A percentile compares a stretch with the other conserved stretches of the same genome.
phyloP scores from a whole-genome alignment of 2,797 vertebrate genomes.

The Macropus fuliginosus region DNA sequence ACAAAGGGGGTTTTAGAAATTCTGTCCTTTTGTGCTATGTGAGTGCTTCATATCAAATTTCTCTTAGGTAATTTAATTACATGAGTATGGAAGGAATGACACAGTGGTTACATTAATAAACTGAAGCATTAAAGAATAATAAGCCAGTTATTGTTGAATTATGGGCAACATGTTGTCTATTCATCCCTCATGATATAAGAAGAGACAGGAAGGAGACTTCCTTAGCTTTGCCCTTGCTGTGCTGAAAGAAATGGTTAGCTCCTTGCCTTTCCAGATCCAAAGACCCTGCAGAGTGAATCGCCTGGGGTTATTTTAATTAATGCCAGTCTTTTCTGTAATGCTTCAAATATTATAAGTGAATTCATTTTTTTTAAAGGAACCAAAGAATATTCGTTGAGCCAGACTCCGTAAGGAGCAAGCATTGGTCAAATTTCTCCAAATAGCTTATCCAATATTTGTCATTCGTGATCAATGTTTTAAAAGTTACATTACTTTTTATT shows the following conservation, averaged over 20 bases:
- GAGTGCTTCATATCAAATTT: constrained; percentile 75
- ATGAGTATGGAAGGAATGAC: constrained; percentile 76
- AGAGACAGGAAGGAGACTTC: constrained; percentile 65
- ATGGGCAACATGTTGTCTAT: constrained; percentile 79
- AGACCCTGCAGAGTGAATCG: constrained; percentile 56
- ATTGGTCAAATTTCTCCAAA: constrained; percentile 53
- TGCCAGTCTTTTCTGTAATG: constrained; percentile 72
- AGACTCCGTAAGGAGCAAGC: constrained; percentile 53
- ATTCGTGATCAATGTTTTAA: constrained; percentile 19
- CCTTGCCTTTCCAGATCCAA: constrained; percentile 69
- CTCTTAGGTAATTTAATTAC: constrained; percentile 79
- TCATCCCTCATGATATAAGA: constrained; percentile 76
- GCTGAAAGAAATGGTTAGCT: constrained; percentile 71
- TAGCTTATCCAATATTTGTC: constrained; percentile 56
- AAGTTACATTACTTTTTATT: background rate
- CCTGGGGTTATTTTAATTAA: constrained; percentile 59
- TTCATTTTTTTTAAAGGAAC: constrained; percentile 64
- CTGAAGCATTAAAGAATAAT: constrained; percentile 81
- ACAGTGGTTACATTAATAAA: constrained; percentile 81
- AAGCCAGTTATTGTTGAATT: constrained; percentile 81
- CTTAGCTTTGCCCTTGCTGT: constrained; percentile 39
- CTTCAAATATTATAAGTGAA: constrained; percentile 73
- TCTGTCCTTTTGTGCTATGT: constrained; percentile 71
- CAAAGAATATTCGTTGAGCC: constrained; percentile 71
- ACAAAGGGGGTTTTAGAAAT: constrained; percentile 80